Conservation (phyloP, 2,888 invertebrate species). For the Nyleta sp. region DNA sequence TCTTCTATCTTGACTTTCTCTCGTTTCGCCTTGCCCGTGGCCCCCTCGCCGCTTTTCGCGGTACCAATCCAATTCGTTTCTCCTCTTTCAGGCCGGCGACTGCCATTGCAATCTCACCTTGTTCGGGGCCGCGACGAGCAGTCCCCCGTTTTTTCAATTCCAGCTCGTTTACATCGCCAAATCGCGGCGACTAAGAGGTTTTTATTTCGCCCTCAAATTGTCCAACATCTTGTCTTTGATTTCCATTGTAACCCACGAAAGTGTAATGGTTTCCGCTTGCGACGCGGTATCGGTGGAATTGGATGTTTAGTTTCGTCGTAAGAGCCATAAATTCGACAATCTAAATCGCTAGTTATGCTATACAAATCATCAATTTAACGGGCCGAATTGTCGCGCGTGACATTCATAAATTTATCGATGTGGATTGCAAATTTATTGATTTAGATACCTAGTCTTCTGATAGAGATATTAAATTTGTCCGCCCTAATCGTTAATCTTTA, state of each 20-base stretch:
- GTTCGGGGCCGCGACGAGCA: conserved; percentile 61
- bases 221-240: conserved; percentile 22
- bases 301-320: neutral
- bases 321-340: neutral
- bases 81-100: conserved; percentile 63
- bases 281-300: neutral
- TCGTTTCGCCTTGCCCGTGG: conserved; percentile 53
- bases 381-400: neutral
- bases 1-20: conserved; percentile 65
- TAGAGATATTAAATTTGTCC: conserved; percentile 1
- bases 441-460: neutral
- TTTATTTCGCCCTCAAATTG: conserved; percentile 26
- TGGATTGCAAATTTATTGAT: conserved; percentile 11
- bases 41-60: conserved; percentile 57
- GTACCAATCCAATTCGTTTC: conserved; percentile 66
- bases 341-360: neutral
- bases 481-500: conserved; percentile 4
- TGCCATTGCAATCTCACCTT: conserved; percentile 77
- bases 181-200: conserved; percentile 24
- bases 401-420: conserved; percentile 9
- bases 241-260: neutral
- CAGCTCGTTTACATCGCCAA: conserved; percentile 55
- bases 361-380: neutral
- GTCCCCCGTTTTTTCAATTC: conserved; percentile 53
- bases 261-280: neutral